Evolutionary conservation across 2,888 invertebrate genomes (phyloP).

Genomic region (Creontiades dilutus): DNA sequence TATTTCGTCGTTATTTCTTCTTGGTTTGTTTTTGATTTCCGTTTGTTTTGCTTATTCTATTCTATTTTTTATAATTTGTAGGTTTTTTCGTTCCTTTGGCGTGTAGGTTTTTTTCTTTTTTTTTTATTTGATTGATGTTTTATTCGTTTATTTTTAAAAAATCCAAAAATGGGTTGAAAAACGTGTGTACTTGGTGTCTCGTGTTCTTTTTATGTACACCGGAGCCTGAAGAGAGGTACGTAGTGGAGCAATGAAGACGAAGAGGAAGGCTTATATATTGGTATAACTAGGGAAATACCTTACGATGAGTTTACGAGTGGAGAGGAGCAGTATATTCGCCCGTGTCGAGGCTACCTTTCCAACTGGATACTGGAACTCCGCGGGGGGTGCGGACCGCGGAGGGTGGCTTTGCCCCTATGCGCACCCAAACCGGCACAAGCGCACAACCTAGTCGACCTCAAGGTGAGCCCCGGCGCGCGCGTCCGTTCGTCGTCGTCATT

Average conservation of each 20-base stretch:
- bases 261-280: slow-evolving; percentile 63
- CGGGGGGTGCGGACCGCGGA: slow-evolving; percentile 27
- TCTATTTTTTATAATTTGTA: too few relatives aligned
- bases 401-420: slow-evolving; percentile 38
- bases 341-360: slow-evolving; percentile 62
- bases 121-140: slow-evolving; percentile 18
- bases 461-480: slow-evolving; percentile 59
- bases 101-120: background rate
- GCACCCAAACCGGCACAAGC: slow-evolving; percentile 61
- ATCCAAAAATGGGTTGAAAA: background rate
- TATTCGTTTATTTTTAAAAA: slow-evolving; percentile 3
- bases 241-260: slow-evolving; percentile 68
- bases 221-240: slow-evolving; percentile 55
- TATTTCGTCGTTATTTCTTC: background rate
- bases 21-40: slow-evolving; percentile 31
- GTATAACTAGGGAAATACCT: slow-evolving; percentile 67
- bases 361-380: slow-evolving; percentile 44
- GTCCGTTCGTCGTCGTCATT: slow-evolving; percentile 16
- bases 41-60: background rate
- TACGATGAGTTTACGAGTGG: slow-evolving; percentile 61
- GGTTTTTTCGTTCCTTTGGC: background rate
- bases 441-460: slow-evolving; percentile 54
- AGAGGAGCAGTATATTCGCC: slow-evolving; percentile 65
- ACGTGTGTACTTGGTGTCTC: slow-evolving; percentile 9
- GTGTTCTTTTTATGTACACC: background rate